Evolutionary conservation across 2,888 invertebrate species (phyloP), one percentile per base, ranked within the genome.

Genomic region (Drosophila eohydei): DNA sequence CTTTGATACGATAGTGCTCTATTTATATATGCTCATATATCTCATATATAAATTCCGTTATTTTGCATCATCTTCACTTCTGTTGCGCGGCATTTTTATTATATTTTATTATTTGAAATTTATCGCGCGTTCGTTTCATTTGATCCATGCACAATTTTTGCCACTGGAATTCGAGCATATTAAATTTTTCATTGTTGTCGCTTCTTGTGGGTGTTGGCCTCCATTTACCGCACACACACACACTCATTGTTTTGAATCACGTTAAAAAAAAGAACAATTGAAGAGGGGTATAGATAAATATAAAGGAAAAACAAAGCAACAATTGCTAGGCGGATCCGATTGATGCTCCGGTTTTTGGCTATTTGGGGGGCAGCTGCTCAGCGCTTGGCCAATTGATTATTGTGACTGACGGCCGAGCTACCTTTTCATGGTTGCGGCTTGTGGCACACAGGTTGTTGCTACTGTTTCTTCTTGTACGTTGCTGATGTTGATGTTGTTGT

Each of bases 361-460:
- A 28, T 38, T 48, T 61, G 6, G 28, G 67, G 68, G 63, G 68
- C 54, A 62, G 80, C 54, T 60, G 64, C 51, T 84, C 70, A 68
- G 68, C 69, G 71, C 81, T 81, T 75, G 83, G 83, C 83, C 87
- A 86, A 80, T 88, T 84, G 88, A 84, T 90, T 74, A 75, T 76
- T 77, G 81, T 63, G 64, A 89, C 89, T 89, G 84, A 81, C 70
- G 77, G 61, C 59, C 59, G 66, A 63, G 78, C 80, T 91, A 91
- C 91, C 91, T 91, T 91, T 91, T 91, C 91, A 91, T 91, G 87
- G 78, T 89, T 83, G 79, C 81, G 86, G 81, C 81, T 81, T 80
- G 63, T 78, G 76, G 51, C 67, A 48, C 60, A 50, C 69, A 65
- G 61, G 14, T 58, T 55, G 67, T 62, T 60, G 77, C 59, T 69